phyloP scores from a whole-genome alignment of 2,113 vertebrate species.

The Scolopax mira region DNA sequence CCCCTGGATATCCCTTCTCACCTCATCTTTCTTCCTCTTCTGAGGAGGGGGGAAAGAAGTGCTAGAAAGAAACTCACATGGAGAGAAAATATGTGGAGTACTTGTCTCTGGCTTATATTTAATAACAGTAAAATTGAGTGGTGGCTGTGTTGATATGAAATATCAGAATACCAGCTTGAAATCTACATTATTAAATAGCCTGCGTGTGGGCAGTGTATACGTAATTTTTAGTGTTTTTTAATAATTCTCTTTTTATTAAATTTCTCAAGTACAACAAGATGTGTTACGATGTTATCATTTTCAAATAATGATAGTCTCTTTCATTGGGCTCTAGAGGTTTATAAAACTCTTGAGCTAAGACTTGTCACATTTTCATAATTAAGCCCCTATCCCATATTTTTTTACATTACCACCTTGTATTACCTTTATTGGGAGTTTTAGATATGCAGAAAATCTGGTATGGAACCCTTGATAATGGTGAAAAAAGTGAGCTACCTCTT shows the following conservation, averaged over 20 bases:
- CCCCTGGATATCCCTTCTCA: not conserved
- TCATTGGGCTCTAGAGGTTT: not conserved
- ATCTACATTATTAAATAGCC: not conserved
- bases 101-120: not conserved
- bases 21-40: not conserved
- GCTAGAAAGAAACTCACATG: not conserved
- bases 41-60: not conserved
- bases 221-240: not conserved
- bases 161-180: not conserved
- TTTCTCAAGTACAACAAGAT: not conserved
- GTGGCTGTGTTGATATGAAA: not conserved
- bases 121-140: not conserved
- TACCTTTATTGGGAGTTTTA: not conserved
- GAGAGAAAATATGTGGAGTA: not conserved
- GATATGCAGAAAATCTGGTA: not conserved
- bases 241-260: constrained; percentile 9
- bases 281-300: not conserved
- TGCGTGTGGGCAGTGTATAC: not conserved
- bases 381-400: not conserved
- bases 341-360: not conserved
- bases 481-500: not conserved
- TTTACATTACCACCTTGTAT: not conserved
- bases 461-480: not conserved
- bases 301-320: not conserved
- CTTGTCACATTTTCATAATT: not conserved